These are phyloP conservation scores for Eupeodes latifasciatus DNA, from an alignment of 2,888 invertebrate species.

Conservation along the genomic window DNA sequence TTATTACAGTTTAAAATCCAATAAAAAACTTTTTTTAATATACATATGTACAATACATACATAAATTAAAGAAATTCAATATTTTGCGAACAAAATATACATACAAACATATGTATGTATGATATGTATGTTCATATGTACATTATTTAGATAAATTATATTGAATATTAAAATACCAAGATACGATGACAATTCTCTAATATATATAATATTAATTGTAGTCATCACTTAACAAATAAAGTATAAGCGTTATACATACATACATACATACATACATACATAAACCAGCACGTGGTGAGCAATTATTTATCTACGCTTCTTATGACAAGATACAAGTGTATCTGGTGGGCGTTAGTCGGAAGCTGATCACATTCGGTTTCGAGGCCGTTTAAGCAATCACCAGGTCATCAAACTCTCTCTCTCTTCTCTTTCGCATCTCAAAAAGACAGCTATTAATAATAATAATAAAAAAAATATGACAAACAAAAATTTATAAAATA, in stretches of 20 bases:
- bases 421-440: constrained; percentile 47
- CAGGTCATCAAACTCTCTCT: constrained; percentile 71
- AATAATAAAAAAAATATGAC: constrained; percentile 33
- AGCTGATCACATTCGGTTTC: constrained; percentile 74
- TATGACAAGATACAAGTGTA: constrained; percentile 53
- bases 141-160: neutral
- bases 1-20: no score
- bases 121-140: no score
- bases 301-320: constrained; percentile 17
- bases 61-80: no score
- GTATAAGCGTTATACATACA: neutral
- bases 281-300: constrained; percentile 34
- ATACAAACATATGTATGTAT: no score
- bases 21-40: no score
- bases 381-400: constrained; percentile 74
- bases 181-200: no score
- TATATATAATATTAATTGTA: no score
- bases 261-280: no score
- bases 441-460: constrained; percentile 70
- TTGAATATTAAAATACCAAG: no score
- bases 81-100: no score
- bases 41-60: no score
- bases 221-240: no score
- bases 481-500: constrained; percentile 10
- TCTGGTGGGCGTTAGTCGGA: constrained; percentile 75